Base-by-base conservation (phyloP, 37 sponge, comb jelly and placozoan genomes). In the Aplysina aerophoba region DNA sequence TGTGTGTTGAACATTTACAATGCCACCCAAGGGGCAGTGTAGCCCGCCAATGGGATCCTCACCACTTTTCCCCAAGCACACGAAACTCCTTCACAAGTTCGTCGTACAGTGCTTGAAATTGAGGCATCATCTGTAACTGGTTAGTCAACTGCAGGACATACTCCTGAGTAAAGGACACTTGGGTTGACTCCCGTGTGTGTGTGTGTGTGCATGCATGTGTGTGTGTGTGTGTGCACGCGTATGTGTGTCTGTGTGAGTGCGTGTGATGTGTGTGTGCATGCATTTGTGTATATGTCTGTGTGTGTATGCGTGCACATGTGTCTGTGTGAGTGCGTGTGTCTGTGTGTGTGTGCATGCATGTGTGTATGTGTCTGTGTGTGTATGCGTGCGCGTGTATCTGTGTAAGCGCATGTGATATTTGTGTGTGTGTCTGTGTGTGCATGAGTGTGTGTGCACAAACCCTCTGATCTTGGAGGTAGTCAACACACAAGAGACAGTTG, bases 401-500 rank as follows among this genome's bases (percentile, higher is more conserved):
- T 44, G 8, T n/a, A n/a, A n/a, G n/a, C n/a, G n/a, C n/a, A n/a
- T n/a, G n/a, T n/a, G n/a, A n/a, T n/a, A n/a, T n/a, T n/a, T 62
- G 64, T 14, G 11, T 62, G 64, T 62, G 12, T 14, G 50, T 44
- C 3, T 8, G 50, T 44, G 8, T 44, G 64, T 62, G 64, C 64
- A 62, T 28, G 64, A 13, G 50, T 44, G 6, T 44, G 50, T 44
- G 50, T 44, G 50, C 5, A 80, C 88, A 25, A 15, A 93, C 93
- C 85, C 65, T 89, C 59, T 89, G 83, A 22, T 89, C 89, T 0
- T 87, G 83, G 0, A 88, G 28, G 39, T 89, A 93, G 53, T 89
- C 93, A 11, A 93, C 72, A 37, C 85, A 87, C 19, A 84, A 55
- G 28, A 68, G 35, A 55, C 93, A 93, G 83, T 84, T 93, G 65